phyloP scores from a whole-genome alignment of 1,140 invertebrate genomes.

The Ooceraea biroi region DNA sequence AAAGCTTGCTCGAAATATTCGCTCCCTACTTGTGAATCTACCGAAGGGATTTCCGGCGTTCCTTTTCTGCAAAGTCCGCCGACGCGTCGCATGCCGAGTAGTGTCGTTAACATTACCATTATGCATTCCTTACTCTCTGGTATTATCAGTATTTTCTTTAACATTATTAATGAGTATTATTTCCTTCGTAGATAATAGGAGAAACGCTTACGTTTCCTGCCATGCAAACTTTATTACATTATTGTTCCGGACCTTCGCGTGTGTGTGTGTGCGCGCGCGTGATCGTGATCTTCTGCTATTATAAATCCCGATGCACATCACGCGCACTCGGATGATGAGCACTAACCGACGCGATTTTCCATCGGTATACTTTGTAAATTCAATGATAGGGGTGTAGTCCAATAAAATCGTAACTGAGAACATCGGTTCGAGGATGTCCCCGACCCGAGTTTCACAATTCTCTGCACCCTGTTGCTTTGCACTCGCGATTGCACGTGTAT shows the following conservation, averaged over 20 bases:
- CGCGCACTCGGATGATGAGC: conserved; percentile 8
- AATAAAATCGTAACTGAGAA: conserved; percentile 39
- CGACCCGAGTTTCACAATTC: conserved; percentile 28
- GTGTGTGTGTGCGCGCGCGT: no score
- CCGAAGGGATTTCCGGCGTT: conserved; percentile 45
- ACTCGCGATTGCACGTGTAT: not conserved
- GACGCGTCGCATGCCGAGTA: not conserved
- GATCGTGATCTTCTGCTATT: not conserved
- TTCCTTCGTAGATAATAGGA: conserved; percentile 25
- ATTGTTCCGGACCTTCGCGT: conserved; percentile 42
- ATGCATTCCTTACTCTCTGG: conserved; percentile 60
- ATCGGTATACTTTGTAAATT: conserved; percentile 39
- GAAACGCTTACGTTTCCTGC: conserved; percentile 18
- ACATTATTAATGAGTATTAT: conserved; percentile 67
- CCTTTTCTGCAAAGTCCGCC: conserved; percentile 18
- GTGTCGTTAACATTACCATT: conserved; percentile 53
- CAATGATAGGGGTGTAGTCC: conserved; percentile 24
- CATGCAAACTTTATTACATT: conserved; percentile 13
- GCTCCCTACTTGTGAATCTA: conserved; percentile 37
- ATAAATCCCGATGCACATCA: not conserved
- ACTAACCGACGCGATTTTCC: conserved; percentile 26
- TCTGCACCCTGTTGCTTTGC: not conserved
- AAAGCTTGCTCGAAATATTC: conserved; percentile 46
- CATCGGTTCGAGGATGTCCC: not conserved
- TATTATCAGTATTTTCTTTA: conserved; percentile 61